Percentiles rank a stretch among this genome's conserved stretches.
Evolutionary conservation across 2,113 vertebrate species (phyloP).

Genomic region (Rousettus leschenaultii): DNA sequence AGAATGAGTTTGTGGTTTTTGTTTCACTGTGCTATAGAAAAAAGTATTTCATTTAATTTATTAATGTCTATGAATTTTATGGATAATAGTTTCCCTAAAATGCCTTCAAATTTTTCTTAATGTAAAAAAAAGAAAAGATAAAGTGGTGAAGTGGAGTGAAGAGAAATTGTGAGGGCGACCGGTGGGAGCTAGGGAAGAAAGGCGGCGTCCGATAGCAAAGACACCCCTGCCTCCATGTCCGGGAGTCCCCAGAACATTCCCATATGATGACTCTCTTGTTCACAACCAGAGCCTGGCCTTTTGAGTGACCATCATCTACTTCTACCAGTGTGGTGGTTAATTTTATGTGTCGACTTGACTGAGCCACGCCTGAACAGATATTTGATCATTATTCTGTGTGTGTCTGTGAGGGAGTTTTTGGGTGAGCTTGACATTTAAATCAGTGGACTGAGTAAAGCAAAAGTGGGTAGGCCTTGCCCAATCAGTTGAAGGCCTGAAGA

Average conservation of each 20-base stretch:
- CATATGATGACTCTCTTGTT: neutral
- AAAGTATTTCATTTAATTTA: neutral
- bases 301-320: neutral
- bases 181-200: rapidly evolving
- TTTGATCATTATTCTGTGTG: neutral
- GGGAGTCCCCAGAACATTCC: neutral
- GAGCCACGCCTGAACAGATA: neutral
- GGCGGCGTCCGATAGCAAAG: neutral
- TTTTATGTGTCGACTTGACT: neutral
- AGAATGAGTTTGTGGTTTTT: neutral
- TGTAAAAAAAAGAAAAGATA: neutral
- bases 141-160: neutral
- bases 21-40: neutral
- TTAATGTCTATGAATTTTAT: neutral
- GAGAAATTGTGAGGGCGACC: neutral
- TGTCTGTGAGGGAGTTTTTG: neutral
- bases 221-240: neutral
- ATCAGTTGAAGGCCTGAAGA: neutral
- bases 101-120: neutral
- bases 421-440: neutral
- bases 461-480: neutral
- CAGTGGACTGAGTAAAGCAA: neutral
- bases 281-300: neutral
- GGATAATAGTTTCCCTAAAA: neutral
- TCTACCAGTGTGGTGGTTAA: neutral